Base-by-base conservation (phyloP, 1,140 invertebrate species). In the Probaryconus sp. region DNA sequence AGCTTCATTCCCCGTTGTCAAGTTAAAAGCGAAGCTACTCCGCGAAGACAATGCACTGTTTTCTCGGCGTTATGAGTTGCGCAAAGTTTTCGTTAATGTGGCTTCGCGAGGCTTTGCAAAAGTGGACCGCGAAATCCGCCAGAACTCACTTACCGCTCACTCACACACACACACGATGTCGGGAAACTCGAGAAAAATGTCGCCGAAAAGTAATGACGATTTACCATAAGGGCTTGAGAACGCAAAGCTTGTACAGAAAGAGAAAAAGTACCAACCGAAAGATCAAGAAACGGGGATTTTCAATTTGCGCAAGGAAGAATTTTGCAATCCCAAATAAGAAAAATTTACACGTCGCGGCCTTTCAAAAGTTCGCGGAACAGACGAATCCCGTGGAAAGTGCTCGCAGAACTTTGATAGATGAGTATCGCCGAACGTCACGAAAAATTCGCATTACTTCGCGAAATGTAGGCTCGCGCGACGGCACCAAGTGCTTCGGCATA, bases 91-190 rank as follows among this genome's bases (percentile, higher is more conserved):
- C 35, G 53, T 58, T 50, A 43, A 50, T 68, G 50, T 33, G 50
- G 50, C 31, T 63, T 35, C 9, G 40, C 26, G 30, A 42, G 56
- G 56, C 40, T 68, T 68, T 64, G 56, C 43, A 48, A 71, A 72
- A 74, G 71, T 75, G 63, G 64, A 77, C 53, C 55, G 38, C 64
- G 31, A 56, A 70, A 76, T 61, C 56, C 51, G 47, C 10, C 20
- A 28, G 58, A 78, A 68, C 64, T 63, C 58, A 56, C 63, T 72
- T 78, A 81, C 67, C 71, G 68, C 43, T 35, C 64, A 65, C 75
- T 83, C 77, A 61, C 67, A 70, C 79, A 81, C 79, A 73, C 78
- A 70, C 79, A 81, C 79, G 75, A 77, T 56, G 78, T 79, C 77
- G 72, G 64, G 69, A 50, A 20, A 51, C 63, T 76, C 13, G 68